Conservation (phyloP, 2,888 invertebrate genomes). For the Clostera curtula region DNA sequence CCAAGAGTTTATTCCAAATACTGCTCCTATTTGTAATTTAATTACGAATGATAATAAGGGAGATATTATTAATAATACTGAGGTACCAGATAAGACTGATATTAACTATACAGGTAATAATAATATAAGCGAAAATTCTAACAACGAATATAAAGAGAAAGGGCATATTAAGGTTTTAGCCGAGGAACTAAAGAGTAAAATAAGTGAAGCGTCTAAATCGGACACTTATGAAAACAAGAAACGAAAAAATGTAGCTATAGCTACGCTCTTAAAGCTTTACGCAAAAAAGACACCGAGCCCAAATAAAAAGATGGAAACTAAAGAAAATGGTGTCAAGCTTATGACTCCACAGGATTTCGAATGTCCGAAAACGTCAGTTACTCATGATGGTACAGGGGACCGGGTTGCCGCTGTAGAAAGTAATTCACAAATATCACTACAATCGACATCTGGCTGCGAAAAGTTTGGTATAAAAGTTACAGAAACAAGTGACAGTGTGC, state of each 20-base stretch:
- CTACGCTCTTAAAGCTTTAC: constrained; percentile 37
- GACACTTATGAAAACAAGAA: constrained; percentile 27
- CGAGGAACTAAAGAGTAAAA: constrained; percentile 30
- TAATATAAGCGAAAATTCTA: too few species aligned
- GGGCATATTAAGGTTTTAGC: constrained; percentile 20
- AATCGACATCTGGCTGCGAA: not conserved
- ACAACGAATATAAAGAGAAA: too few species aligned
- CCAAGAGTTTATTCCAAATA: constrained; percentile 36
- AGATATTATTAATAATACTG: not conserved
- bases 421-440: too few species aligned
- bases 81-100: not conserved
- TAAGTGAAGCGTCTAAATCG: constrained; percentile 26
- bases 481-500: not conserved
- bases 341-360: constrained; percentile 38
- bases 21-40: constrained; percentile 3
- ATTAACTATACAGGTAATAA: constrained; percentile 1
- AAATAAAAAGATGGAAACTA: not conserved
- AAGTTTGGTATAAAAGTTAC: not conserved
- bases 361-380: not conserved
- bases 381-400: too few species aligned
- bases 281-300: constrained; percentile 13
- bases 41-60: not conserved
- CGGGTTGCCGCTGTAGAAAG: too few species aligned
- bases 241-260: constrained; percentile 45
- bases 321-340: constrained; percentile 24